Conservation (phyloP, 2,888 invertebrate genomes). For the Cosmia pyralina region DNA sequence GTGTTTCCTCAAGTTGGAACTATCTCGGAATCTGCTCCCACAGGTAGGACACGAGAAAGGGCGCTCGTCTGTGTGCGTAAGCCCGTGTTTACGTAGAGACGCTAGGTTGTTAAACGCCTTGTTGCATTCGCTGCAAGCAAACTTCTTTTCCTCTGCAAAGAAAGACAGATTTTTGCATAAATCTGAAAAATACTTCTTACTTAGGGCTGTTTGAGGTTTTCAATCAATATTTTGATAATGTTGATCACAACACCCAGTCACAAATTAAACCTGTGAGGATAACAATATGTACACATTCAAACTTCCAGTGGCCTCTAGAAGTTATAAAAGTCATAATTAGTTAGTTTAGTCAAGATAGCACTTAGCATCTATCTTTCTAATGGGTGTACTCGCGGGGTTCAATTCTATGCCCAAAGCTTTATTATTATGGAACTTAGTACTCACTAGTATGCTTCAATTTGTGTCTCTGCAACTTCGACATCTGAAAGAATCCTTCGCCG, state of each 20-base stretch:
- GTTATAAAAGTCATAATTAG: no score
- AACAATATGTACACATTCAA: no score
- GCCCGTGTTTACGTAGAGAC: slow-evolving; percentile 90
- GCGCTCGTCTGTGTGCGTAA: slow-evolving; percentile 91
- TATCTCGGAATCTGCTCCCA: slow-evolving; percentile 90
- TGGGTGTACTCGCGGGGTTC: neutral
- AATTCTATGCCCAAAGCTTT: neutral
- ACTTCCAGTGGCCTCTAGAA: no score
- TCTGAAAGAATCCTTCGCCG: slow-evolving; percentile 92
- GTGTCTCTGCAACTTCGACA: slow-evolving; percentile 93
- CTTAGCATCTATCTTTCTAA: no score
- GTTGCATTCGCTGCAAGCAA: slow-evolving; percentile 90
- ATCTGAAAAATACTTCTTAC: no score
- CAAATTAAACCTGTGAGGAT: neutral
- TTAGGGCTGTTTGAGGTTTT: neutral
- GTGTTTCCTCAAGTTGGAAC: slow-evolving; percentile 93
- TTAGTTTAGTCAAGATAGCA: no score
- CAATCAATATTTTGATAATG: slow-evolving; percentile 8
- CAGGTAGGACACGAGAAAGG: slow-evolving; percentile 91
- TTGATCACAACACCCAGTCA: neutral
- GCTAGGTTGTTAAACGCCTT: slow-evolving; percentile 91
- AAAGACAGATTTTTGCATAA: neutral
- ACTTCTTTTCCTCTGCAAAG: slow-evolving; percentile 86
- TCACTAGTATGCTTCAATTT: slow-evolving; percentile 91
- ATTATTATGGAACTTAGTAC: slow-evolving; percentile 50